These are phyloP conservation scores for Diachasma alloeum DNA, from an alignment of 1,140 invertebrate species.

Conservation along the genomic window DNA sequence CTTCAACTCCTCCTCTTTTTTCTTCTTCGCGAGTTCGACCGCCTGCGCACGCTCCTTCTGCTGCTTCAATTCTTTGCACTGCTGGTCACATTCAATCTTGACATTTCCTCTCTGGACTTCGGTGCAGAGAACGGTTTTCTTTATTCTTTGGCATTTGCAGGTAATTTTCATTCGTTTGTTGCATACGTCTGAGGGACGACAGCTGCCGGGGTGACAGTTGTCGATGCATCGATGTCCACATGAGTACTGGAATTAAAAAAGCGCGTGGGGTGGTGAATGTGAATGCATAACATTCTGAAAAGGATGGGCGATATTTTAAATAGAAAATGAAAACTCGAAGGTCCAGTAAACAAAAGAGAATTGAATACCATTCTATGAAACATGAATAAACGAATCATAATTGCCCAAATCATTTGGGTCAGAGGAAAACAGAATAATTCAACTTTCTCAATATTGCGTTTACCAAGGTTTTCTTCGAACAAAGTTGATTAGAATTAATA, in stretches of 20 bases:
- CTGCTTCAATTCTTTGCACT: constrained; percentile 68
- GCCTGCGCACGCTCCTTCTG: constrained; percentile 65
- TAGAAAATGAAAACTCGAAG: too few relatives aligned
- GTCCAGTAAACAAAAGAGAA: too few relatives aligned
- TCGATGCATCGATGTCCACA: constrained; percentile 74
- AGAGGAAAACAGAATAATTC: too few relatives aligned
- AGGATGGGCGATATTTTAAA: too few relatives aligned
- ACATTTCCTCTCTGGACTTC: constrained; percentile 66
- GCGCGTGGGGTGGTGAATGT: too few relatives aligned
- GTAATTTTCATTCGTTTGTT: constrained; percentile 81
- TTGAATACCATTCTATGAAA: too few relatives aligned
- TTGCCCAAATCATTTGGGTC: too few relatives aligned
- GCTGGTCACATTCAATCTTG: constrained; percentile 70
- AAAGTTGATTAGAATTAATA: constrained; percentile 13
- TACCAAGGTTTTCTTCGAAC: too few relatives aligned
- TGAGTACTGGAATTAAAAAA: constrained; percentile 66
- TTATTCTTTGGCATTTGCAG: constrained; percentile 82
- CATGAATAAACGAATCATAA: too few relatives aligned
- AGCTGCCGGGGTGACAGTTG: constrained; percentile 80
- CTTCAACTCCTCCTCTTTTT: constrained; percentile 70
- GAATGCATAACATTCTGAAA: too few relatives aligned
- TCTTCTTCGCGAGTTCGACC: constrained; percentile 65
- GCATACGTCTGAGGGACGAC: constrained; percentile 74
- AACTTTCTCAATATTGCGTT: too few relatives aligned
- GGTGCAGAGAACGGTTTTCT: constrained; percentile 79